phyloP scores from a whole-genome alignment of 2,113 vertebrate genomes.

The Synchiropus splendidus region DNA sequence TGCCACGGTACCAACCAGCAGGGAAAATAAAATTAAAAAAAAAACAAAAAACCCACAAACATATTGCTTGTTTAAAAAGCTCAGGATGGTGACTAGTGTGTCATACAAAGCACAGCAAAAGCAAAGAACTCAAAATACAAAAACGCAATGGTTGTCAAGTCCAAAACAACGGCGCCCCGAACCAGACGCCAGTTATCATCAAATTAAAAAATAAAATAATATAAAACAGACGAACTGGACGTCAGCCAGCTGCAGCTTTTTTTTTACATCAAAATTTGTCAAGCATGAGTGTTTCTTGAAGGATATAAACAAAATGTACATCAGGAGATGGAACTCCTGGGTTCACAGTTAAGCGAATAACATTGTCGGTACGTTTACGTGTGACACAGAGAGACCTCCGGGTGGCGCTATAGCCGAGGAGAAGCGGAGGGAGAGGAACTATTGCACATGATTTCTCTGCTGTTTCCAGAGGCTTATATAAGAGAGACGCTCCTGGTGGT shows the following conservation, averaged over 20 bases:
- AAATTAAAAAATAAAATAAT: slow-evolving; percentile 18
- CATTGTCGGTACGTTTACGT: slow-evolving; percentile 46
- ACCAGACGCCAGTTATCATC: slow-evolving; percentile 11
- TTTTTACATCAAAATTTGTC: slow-evolving; percentile 20
- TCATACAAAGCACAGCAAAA: slow-evolving; percentile 29
- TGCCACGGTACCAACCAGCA: slow-evolving; percentile 26
- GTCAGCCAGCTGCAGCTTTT: slow-evolving; percentile 32
- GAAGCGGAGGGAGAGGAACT: slow-evolving; percentile 31
- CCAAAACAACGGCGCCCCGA: slow-evolving; percentile 13
- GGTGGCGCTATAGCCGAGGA: slow-evolving; percentile 39
- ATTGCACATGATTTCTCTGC: slow-evolving; percentile 51
- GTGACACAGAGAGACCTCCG: slow-evolving; percentile 39
- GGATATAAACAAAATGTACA: slow-evolving; percentile 69
- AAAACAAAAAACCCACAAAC: slow-evolving; percentile 28
- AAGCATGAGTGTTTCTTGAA: slow-evolving; percentile 30
- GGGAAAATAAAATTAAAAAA: slow-evolving; percentile 19
- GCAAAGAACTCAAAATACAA: slow-evolving; percentile 5
- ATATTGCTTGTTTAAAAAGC: slow-evolving; percentile 59
- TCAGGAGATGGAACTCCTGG: slow-evolving; percentile 36
- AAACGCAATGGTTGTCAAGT: slow-evolving; percentile 20
- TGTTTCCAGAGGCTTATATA: no score
- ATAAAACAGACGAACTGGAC: slow-evolving; percentile 25
- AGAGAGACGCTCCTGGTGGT: slow-evolving; percentile 16
- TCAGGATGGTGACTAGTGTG: slow-evolving; percentile 21
- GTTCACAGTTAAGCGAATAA: slow-evolving; percentile 69